Evolutionary conservation across 2,888 invertebrate species (phyloP).

Genomic region (Kryphioiulus occultus): DNA sequence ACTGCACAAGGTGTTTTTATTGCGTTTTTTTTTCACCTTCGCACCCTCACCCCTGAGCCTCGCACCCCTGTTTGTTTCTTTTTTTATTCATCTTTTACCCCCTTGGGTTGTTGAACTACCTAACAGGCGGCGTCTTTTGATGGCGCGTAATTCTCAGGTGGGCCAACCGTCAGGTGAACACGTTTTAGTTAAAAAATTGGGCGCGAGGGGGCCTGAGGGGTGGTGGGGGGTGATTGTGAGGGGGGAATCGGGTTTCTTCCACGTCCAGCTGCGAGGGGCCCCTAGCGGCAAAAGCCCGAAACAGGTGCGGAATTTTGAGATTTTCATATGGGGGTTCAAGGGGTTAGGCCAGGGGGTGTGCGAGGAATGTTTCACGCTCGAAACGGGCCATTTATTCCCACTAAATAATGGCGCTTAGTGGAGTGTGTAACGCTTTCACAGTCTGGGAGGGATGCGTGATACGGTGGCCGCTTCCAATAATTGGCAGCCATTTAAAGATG

Average conservation of each 20-base stretch:
- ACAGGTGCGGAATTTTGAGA: background rate
- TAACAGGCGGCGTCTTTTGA: slow-evolving; percentile 10
- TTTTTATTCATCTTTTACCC: background rate
- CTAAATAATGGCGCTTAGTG: background rate
- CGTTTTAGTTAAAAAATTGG: slow-evolving; percentile 23
- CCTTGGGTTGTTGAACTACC: slow-evolving; percentile 23
- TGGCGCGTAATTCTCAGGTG: slow-evolving; percentile 15
- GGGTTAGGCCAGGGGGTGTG: background rate
- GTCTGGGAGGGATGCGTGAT: slow-evolving; percentile 23
- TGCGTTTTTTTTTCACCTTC: no score
- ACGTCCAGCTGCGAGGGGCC: background rate
- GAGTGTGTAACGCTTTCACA: slow-evolving; percentile 15
- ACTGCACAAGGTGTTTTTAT: no score
- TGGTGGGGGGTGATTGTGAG: background rate
- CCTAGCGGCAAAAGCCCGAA: background rate
- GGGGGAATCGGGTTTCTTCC: background rate
- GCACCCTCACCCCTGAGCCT: no score
- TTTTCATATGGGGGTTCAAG: background rate
- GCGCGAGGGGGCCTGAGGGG: slow-evolving; percentile 7
- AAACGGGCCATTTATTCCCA: background rate
- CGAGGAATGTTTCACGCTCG: background rate
- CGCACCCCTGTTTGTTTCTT: no score
- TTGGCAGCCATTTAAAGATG: slow-evolving; percentile 4
- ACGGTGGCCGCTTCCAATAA: background rate
- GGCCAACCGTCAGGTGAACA: slow-evolving; percentile 15